Evolutionary conservation across 64 coral and sea anemone genomes (phyloP), one percentile per base, ranked within the genome.

Genomic region (Actinia tenebrosa): DNA sequence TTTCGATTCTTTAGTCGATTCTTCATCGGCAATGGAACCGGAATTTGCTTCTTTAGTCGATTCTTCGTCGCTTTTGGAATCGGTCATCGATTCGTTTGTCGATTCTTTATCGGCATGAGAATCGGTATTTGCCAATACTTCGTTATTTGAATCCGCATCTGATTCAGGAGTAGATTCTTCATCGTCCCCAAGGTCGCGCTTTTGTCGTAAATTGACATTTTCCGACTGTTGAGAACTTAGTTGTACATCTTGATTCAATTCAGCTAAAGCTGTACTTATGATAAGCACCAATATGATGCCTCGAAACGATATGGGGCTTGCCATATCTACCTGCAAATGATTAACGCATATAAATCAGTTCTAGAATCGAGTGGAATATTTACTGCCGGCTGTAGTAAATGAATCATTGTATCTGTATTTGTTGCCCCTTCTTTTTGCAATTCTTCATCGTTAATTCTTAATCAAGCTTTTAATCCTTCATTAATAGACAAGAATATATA

Each of bases 211-310:
- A 85, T 85, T 85, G n/a, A 85, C 83, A 59, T 85, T 22, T 19
- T 59, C 26, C 20, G 56, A 26, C 56, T 53, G 50, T 42, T 64
- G 83, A 85, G 60, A 46, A 44, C 20, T 58, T 62, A 27, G 52
- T 42, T 43, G 20, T 50, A 53, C 50, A 53, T 81, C 46, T 81
- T 84, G 10, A 8, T 84, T 52, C 7, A 85, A 45, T 54, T 85
- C 83, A 85, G 83, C 83, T 53, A 85, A 64, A 56, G 83, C 83
- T 85, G 83, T 85, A 85, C 55, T 59, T 61, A 85, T 64, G 2
- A 85, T 26, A 61, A 85, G 83, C 83, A 85, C 53, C 83, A 85
- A 85, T 85, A 85, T 85, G 83, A 85, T 85, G 83, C 83, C 15
- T 63, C 83, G 56, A 61, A 85, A 60, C 53, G 42, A 81, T 53